Conservation (phyloP, 2,113 vertebrate genomes). For the Ceyx cyanopectus region DNA sequence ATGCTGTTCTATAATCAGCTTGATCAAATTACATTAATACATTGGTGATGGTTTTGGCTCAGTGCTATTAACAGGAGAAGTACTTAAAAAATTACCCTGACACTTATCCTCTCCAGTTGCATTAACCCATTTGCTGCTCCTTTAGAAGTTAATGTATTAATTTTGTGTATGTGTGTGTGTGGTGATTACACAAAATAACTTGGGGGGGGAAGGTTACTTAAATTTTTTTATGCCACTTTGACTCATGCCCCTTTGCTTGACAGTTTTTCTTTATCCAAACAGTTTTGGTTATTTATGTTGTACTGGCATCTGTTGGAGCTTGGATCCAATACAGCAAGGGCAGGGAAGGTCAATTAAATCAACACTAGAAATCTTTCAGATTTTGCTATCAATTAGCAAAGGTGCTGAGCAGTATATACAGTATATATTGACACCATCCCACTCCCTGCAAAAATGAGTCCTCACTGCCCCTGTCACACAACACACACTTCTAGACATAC, state of each 20-base stretch:
- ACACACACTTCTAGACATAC: neutral
- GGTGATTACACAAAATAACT: neutral
- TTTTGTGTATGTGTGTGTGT: neutral
- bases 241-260: neutral
- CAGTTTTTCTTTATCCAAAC: neutral
- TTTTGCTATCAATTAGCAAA: neutral
- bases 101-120: constrained; percentile 18
- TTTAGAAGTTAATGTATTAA: neutral
- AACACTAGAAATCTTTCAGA: neutral
- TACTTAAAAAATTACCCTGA: constrained; percentile 39
- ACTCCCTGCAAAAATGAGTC: neutral
- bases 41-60: constrained; percentile 15
- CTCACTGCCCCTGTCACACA: neutral
- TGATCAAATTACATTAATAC: constrained; percentile 60
- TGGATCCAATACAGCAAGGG: neutral
- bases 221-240: neutral
- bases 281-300: constrained; percentile 39
- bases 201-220: neutral
- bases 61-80: constrained; percentile 29
- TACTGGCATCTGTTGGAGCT: constrained; percentile 48
- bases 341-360: constrained; percentile 13
- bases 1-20: constrained; percentile 42
- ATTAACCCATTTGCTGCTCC: neutral
- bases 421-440: neutral
- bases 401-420: neutral